Conservation (phyloP, 2,797 vertebrate genomes). For the Pantherophis alleghaniensis region DNA sequence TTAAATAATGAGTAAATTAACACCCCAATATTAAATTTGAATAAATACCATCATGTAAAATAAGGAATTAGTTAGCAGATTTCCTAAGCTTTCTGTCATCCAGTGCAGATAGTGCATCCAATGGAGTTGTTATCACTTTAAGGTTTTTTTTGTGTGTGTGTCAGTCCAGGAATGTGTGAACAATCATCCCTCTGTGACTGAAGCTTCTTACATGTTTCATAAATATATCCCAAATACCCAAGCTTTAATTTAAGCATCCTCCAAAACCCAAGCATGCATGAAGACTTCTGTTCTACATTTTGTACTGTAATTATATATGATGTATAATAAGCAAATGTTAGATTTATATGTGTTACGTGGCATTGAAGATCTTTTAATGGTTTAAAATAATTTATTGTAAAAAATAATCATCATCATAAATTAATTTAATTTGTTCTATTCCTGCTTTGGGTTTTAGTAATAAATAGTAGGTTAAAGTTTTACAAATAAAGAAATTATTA, state of each 20-base stretch:
- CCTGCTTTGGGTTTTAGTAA: neutral
- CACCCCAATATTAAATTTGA: neutral
- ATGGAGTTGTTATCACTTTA: neutral
- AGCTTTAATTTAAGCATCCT: neutral
- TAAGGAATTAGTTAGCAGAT: neutral
- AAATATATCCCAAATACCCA: neutral
- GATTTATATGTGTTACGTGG: neutral
- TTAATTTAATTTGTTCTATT: neutral
- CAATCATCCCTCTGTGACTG: neutral
- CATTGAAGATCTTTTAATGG: neutral
- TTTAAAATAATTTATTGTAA: neutral
- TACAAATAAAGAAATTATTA: neutral
- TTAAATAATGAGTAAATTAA: neutral
- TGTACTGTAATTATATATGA: neutral
- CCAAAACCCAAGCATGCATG: neutral
- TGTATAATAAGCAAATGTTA: neutral
- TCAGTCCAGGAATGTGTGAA: neutral
- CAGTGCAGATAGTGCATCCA: neutral
- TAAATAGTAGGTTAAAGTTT: neutral
- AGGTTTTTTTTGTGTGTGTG: neutral
- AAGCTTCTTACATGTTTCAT: neutral
- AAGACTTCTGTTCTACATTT: neutral
- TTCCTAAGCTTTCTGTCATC: neutral
- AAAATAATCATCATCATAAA: neutral
- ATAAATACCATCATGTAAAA: neutral